A percentile compares a stretch with the other conserved stretches of the same genome.
Evolutionary conservation across 2,113 vertebrate genomes (phyloP).

Genomic region (Telmatochromis brachygnathus): DNA sequence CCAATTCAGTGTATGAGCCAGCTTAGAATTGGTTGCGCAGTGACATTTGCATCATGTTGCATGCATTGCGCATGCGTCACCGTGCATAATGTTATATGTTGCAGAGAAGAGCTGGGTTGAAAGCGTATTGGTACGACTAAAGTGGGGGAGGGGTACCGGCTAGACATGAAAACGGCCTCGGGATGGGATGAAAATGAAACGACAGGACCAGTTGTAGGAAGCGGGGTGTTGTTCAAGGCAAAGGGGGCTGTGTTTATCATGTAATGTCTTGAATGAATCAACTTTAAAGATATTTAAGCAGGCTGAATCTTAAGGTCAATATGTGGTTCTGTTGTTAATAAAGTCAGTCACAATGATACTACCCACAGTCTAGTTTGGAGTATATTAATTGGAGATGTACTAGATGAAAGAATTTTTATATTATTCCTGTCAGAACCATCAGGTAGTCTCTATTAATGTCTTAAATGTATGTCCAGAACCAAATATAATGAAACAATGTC

Average conservation of each 20-base stretch:
- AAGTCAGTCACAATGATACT: not conserved
- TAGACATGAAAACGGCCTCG: slow-evolving; percentile 48
- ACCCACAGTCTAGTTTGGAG: not conserved
- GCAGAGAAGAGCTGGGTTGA: slow-evolving; percentile 54
- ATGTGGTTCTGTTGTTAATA: not conserved
- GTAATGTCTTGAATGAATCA: not conserved
- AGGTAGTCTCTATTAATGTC: not conserved
- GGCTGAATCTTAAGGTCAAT: not conserved
- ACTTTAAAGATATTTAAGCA: not conserved
- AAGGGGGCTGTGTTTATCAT: not conserved
- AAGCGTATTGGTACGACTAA: not conserved
- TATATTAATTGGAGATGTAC: not conserved
- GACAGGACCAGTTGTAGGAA: slow-evolving; percentile 15
- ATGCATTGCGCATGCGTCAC: slow-evolving; percentile 63
- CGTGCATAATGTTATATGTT: slow-evolving; percentile 47
- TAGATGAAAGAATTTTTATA: not conserved
- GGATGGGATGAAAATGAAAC: slow-evolving; percentile 43
- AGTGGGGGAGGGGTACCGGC: slow-evolving; percentile 62
- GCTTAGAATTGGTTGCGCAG: slow-evolving; percentile 66
- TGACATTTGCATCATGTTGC: slow-evolving; percentile 64
- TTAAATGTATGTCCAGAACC: not conserved
- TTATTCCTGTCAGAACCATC: not conserved
- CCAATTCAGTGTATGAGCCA: not conserved
- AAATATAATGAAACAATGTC: not conserved
- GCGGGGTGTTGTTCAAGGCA: not conserved